Evolutionary conservation across 2,888 invertebrate genomes (phyloP).

Genomic region (Lasiommata megera): DNA sequence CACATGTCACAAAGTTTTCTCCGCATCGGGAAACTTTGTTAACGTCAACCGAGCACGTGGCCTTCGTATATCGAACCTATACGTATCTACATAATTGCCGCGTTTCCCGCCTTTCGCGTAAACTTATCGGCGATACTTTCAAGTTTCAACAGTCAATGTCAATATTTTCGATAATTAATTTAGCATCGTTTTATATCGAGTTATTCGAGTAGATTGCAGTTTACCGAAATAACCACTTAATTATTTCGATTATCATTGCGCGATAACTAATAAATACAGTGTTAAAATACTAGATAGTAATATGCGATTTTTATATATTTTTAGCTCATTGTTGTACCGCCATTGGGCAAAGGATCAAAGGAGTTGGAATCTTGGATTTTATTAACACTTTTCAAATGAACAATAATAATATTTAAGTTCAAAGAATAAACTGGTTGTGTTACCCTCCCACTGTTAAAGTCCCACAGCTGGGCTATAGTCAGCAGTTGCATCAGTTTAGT

Average conservation of each 20-base stretch:
- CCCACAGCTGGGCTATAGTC: too few relatives aligned
- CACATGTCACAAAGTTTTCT: slow-evolving; percentile 82
- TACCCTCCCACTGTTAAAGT: too few relatives aligned
- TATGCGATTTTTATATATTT: too few relatives aligned
- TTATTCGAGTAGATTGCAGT: too few relatives aligned
- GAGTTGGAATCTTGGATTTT: too few relatives aligned
- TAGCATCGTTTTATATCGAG: background rate
- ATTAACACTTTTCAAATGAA: too few relatives aligned
- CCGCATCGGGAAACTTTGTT: slow-evolving; percentile 80
- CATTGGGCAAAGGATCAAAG: too few relatives aligned
- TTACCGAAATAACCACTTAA: background rate
- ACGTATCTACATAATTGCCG: slow-evolving; percentile 55
- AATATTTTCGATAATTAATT: background rate
- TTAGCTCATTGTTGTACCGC: too few relatives aligned
- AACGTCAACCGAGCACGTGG: slow-evolving; percentile 80
- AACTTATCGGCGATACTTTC: slow-evolving; percentile 31
- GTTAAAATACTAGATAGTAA: too few relatives aligned
- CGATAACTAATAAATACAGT: background rate
- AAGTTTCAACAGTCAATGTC: slow-evolving; percentile 10
- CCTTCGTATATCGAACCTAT: slow-evolving; percentile 64
- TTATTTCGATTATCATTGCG: background rate
- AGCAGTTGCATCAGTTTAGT: too few relatives aligned
- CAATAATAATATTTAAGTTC: too few relatives aligned
- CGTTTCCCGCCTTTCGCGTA: slow-evolving; percentile 48
- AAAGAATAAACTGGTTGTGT: too few relatives aligned